A percentile compares a stretch with the other conserved stretches of the same genome.
These are phyloP conservation scores for Hydractinia symbiolongicarpus DNA, from an alignment of 30 jellyfish, hydroid and myxozoan genomes.

Conservation along the genomic window DNA sequence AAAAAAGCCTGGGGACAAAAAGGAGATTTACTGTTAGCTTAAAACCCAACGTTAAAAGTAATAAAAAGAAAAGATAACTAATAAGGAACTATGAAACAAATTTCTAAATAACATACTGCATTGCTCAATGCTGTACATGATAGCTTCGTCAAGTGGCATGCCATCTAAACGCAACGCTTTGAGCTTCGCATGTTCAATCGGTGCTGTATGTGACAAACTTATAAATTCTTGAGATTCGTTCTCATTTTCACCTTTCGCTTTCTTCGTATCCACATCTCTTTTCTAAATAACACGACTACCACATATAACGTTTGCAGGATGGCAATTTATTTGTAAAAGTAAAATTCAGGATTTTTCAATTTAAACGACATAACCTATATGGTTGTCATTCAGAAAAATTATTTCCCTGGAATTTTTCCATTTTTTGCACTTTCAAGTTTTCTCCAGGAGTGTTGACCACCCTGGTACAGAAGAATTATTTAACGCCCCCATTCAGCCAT, in stretches of 20 bases:
- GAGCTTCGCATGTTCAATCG: constrained; percentile 20
- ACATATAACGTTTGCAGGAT: background rate
- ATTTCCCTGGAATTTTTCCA: too few relatives aligned
- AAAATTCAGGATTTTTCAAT: too few relatives aligned
- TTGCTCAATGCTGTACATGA: constrained; percentile 59
- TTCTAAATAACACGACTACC: background rate
- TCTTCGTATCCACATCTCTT: constrained; percentile 32
- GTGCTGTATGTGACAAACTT: constrained; percentile 12
- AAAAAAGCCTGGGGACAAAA: too few relatives aligned
- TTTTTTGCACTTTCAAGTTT: too few relatives aligned
- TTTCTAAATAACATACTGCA: constrained; percentile 50
- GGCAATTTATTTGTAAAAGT: background rate
- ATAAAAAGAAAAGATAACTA: constrained; percentile 3
- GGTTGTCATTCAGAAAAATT: too few relatives aligned
- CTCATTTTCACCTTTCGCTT: constrained; percentile 26
- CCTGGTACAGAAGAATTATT: too few relatives aligned
- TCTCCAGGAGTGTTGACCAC: too few relatives aligned
- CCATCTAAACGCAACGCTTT: constrained; percentile 63
- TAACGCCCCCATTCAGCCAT: too few relatives aligned
- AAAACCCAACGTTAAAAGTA: background rate
- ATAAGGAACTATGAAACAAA: background rate
- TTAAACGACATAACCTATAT: too few relatives aligned
- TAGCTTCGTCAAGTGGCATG: constrained; percentile 81
- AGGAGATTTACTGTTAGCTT: too few relatives aligned
- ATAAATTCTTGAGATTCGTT: constrained; percentile 24